Conservation (phyloP, 2,797 vertebrate genomes). For the Rhinogobio ventralis region DNA sequence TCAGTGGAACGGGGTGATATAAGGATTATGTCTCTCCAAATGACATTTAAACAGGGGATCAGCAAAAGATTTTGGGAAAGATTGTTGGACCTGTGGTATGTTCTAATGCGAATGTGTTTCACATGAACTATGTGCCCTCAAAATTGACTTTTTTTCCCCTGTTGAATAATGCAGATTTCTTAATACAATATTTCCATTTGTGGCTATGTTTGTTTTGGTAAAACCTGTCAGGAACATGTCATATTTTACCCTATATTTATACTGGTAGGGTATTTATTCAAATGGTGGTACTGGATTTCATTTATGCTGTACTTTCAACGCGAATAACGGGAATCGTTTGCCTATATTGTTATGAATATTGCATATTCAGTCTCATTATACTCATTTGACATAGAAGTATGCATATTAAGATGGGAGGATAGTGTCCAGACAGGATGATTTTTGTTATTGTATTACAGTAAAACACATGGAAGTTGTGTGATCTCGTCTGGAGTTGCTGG, state of each 20-base stretch:
- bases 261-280: not conserved
- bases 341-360: conserved; percentile 1
- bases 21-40: conserved; percentile 19
- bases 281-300: not conserved
- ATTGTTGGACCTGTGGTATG: not conserved
- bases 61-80: conserved; percentile 31
- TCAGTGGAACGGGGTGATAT: conserved; percentile 24
- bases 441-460: not conserved
- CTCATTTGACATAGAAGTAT: not conserved
- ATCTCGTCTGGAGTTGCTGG: not conserved
- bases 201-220: not conserved
- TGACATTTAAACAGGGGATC: conserved; percentile 24
- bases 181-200: not conserved
- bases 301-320: not conserved
- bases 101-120: not conserved
- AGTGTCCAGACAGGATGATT: not conserved
- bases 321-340: not conserved
- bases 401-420: not conserved
- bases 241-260: not conserved
- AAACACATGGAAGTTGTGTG: not conserved
- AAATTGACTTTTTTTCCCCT: not conserved
- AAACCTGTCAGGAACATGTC: not conserved
- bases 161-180: not conserved
- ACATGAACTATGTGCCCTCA: not conserved
- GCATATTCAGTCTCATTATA: not conserved